Evolutionary conservation across 2,888 invertebrate genomes (phyloP), one percentile per base, ranked within the genome.

Genomic region (Gnatocerus cornutus): DNA sequence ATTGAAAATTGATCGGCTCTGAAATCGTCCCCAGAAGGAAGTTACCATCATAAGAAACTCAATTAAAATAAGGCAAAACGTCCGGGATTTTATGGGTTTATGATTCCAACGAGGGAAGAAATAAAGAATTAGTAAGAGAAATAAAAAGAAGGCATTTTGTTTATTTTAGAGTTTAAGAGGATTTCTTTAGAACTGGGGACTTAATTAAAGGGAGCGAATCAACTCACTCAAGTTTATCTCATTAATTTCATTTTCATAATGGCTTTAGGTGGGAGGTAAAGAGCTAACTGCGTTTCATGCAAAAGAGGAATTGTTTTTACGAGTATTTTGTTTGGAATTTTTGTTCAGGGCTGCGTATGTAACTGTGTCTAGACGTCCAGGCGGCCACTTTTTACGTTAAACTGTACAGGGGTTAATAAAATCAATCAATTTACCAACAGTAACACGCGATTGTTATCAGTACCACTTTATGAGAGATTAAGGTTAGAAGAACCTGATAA

Each of bases 1-100:
- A 55, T 55, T 39, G 55, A 55, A 39, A 55, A 33, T 55, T 55
- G 55, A 52, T 55, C 39, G 8, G 39, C 37, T 55, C 16, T 55
- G 3, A 12, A 52, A 30, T n/a, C n/a, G n/a, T n/a, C n/a, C n/a
- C n/a, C n/a, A 33, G 39, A 55, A n/a, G 33, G 12, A 10, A 33
- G 29, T 6, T 13, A 46, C 3, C 29, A 55, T 9, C 12, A 12
- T 53, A 14, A 53, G 37, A 12, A 12, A 41, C 41, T 13, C 2
- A 41, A 41, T 41, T 41, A 41, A 3, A 41, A 41, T 41, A 41
- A 41, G 6, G 10, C 6, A 12, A n/a, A 41, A 41, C 6, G 41
- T 6, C 12, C 9, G 41, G 41, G 12, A 41, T n/a, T 41, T 37
- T 37, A 37, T 37, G 7, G 37, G 10, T 41, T 41, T 41, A 41